Evolutionary conservation across 2,888 invertebrate species (phyloP), one percentile per base, ranked within the genome.

Genomic region (Microctonus hyperodae): DNA sequence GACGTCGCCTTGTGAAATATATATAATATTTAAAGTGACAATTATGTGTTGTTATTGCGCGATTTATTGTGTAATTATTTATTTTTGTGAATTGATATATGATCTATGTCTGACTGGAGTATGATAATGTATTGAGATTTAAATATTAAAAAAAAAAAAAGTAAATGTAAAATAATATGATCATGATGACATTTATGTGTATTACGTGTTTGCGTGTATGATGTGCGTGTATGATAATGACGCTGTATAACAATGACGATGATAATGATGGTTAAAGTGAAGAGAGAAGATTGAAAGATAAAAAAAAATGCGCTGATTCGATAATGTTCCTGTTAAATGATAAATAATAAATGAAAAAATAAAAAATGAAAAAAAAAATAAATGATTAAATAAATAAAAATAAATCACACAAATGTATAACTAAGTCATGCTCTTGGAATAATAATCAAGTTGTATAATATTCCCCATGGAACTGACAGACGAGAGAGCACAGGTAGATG

Each of bases 321-420:
- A 82, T 83, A 76, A 82, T 83, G 83, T 83, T 83, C 83, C 83
- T 83, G 82, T 83, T 83, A 79, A 81, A 79, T 79, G 77, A 80
- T 81, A 79, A 80, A 76, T n/a, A 62, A 44, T 59, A 59, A 59
- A 10, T 48, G 22, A 22, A 16, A 56, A 56, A 55, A 56, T 33
- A 55, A 48, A 61, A 28, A 35, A 74, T 71, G 78, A 78, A 73
- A 76, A 77, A 78, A 77, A 77, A 77, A 48, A 48, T 55, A 37
- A 62, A 31, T 20, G 22, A 64, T 74, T 77, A 77, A 48, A 48
- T 55, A 37, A 62, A 31, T 20, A 31, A 64, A 40, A 22, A 33
- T 59, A 13, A 63, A 5, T 48, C 33, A 51, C n/a, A 59, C 35
- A 72, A 72, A 75, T 71, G 78, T 78, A 72, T 77, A 77, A 78